Percentiles rank a stretch among this genome's conserved stretches.
Evolutionary conservation across 35 echinoderm and acorn worm genomes (phyloP).

Genomic region (Lytechinus variegatus): DNA sequence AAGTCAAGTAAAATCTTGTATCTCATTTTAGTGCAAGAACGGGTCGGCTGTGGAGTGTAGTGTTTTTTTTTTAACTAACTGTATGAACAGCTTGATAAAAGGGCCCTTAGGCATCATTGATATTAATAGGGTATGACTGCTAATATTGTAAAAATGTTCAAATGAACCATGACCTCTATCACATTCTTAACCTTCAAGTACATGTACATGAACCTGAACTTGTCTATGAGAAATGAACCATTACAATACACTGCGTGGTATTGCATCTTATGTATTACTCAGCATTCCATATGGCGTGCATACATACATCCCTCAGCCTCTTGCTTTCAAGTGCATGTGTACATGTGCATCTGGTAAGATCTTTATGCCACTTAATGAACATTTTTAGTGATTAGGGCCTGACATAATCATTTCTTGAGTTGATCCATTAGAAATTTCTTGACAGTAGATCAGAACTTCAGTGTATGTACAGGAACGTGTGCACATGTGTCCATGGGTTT

Average conservation of each 20-base stretch:
- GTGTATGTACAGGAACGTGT: background rate
- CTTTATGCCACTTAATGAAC: background rate
- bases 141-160: background rate
- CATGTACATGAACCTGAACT: background rate
- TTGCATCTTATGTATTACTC: background rate
- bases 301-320: background rate
- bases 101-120: background rate
- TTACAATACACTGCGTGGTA: background rate
- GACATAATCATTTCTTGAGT: background rate
- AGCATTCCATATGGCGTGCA: background rate
- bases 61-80: too few relatives aligned
- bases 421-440: background rate
- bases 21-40: too few relatives aligned
- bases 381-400: background rate
- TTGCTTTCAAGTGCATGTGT: background rate
- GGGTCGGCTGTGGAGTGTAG: too few relatives aligned
- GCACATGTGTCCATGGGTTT: background rate
- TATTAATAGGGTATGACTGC: background rate
- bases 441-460: background rate
- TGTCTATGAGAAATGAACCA: background rate
- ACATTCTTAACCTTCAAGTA: background rate
- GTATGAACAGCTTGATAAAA: too few relatives aligned
- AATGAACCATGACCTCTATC: background rate
- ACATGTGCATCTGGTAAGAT: background rate
- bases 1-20: too few relatives aligned